Evolutionary conservation across 2,113 vertebrate species (phyloP).

Genomic region (Passerina amoena): DNA sequence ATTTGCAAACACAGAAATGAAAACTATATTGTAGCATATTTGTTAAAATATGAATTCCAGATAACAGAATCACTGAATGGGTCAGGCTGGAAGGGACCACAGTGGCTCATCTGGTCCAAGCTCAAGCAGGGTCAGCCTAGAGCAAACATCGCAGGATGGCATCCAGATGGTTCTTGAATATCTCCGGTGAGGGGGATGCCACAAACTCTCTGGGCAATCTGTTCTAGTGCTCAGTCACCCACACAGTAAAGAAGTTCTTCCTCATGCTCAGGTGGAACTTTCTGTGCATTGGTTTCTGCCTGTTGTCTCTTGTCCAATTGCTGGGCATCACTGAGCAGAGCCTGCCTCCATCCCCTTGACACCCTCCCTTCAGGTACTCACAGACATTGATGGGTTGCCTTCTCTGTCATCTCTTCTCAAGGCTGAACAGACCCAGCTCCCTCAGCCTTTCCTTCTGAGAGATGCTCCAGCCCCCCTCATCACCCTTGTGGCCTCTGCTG

Average conservation of each 20-base stretch:
- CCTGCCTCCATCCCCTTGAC: not conserved
- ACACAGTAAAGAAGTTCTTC: not conserved
- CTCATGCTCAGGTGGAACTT: not conserved
- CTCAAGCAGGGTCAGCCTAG: not conserved
- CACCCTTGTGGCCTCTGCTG: fast-evolving
- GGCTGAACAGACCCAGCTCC: not conserved
- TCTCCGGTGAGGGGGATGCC: not conserved
- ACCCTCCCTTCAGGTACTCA: not conserved
- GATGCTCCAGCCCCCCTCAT: not conserved
- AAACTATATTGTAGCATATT: not conserved
- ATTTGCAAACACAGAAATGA: not conserved
- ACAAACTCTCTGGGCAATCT: fast-evolving
- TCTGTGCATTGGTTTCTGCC: not conserved
- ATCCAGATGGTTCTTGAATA: not conserved
- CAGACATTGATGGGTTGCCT: fast-evolving
- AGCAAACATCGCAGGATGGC: not conserved
- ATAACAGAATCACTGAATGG: not conserved
- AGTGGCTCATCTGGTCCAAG: not conserved
- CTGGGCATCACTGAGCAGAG: not conserved
- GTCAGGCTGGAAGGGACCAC: not conserved
- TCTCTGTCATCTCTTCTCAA: fast-evolving
- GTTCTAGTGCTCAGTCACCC: not conserved
- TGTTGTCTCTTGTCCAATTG: fast-evolving
- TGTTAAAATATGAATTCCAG: not conserved
- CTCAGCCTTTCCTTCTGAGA: not conserved